Base-by-base conservation (phyloP, 2,113 vertebrate species). In the Paratilapia polleni region DNA sequence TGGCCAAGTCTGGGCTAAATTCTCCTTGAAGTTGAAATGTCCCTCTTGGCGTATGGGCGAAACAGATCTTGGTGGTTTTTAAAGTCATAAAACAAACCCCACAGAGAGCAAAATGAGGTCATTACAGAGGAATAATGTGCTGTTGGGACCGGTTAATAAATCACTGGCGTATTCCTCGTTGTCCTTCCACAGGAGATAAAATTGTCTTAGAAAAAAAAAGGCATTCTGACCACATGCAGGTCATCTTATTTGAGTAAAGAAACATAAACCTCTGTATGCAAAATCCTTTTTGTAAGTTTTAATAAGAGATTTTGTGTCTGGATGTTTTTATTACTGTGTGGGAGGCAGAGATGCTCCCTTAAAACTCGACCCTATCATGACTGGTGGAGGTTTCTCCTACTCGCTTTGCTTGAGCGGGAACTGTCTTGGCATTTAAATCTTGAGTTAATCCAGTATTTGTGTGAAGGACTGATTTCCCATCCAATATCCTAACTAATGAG, bases 21-120 rank as follows among this genome's bases (percentile, higher is more conserved):
- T 61, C 81, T 73, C 62, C 81, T 89, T 57, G 81, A 87, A 87
- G 70, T 41, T 61, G n/a, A 88, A 76, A 66, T 82, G 63, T 91
- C 80, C 88, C 63, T 86, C 78, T 78, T 78, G 90, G 78, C 76
- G 61, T n/a, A 49, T 74, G 43, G 41, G 54, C 61, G 63, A 85
- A 84, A 89, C 68, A 38, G 64, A 89, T 84, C 87, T 78, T 76
- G 77, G 78, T 7, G 4, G 64, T 81, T 89, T 81, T 89, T 47
- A 41, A 85, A 70, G 62, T 86, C 75, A 12, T 92, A 92, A 91
- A 94, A 83, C 59, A 79, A 82, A 89, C 64, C 26, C 77, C 17
- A 57, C 4, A 6, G 52, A 78, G 87, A 87, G 62, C 78, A 81
- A 79, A 77, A 85, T 47, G 79, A 81, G 85, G 80, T 68, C 11